Conservation (phyloP, 2,888 invertebrate species). For the Troglohyphantes excavatus region DNA sequence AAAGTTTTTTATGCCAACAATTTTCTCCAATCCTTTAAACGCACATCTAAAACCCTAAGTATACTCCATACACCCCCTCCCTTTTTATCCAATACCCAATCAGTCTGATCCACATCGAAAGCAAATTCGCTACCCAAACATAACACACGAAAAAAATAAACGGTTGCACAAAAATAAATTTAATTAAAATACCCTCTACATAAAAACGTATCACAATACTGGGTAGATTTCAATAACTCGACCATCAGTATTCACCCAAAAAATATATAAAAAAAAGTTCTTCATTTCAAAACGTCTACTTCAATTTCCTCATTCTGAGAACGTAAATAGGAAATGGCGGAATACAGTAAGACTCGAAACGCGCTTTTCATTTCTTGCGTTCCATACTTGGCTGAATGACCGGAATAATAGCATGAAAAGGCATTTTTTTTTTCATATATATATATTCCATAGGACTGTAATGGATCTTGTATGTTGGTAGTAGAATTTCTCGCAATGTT, state of each 20-base stretch:
- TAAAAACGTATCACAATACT: neutral
- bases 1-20: too few relatives aligned
- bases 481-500: neutral
- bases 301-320: slow-evolving; percentile 2
- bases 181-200: too few relatives aligned
- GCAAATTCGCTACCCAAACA: too few relatives aligned
- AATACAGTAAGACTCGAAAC: neutral
- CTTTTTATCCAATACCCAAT: too few relatives aligned
- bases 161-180: too few relatives aligned
- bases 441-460: neutral
- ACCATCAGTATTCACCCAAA: neutral
- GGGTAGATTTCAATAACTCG: neutral
- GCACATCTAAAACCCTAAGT: too few relatives aligned
- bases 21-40: too few relatives aligned
- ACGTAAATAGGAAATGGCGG: neutral
- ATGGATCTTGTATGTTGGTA: neutral
- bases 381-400: slow-evolving; percentile 1
- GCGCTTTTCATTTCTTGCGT: slow-evolving; percentile 14
- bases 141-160: too few relatives aligned
- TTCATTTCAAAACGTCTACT: slow-evolving; percentile 14
- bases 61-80: too few relatives aligned
- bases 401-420: slow-evolving; percentile 6
- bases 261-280: slow-evolving; percentile 7
- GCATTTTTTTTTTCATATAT: neutral
- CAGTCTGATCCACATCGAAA: neutral